Percentiles rank a stretch among this genome's conserved stretches.
Conservation (phyloP, 2,113 vertebrate species). For the Corydoras sp. region DNA sequence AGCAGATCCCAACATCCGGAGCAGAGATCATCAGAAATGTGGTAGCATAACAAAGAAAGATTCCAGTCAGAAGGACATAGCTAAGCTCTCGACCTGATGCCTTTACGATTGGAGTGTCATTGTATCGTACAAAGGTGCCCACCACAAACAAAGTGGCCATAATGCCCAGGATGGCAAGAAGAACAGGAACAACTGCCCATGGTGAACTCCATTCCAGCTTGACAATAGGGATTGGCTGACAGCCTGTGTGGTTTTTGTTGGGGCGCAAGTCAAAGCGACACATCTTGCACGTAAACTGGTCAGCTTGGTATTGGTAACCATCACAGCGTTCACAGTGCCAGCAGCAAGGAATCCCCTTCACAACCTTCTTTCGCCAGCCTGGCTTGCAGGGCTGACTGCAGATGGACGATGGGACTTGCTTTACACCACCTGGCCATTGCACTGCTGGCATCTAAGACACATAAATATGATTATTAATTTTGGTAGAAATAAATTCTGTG, state of each 20-base stretch:
- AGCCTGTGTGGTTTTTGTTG: slow-evolving; percentile 66
- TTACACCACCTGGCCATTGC: slow-evolving; percentile 64
- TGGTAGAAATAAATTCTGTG: too few species aligned
- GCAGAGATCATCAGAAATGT: slow-evolving; percentile 71
- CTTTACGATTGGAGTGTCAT: slow-evolving; percentile 70
- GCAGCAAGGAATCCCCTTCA: slow-evolving; percentile 70
- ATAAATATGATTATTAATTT: background rate
- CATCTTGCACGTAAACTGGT: slow-evolving; percentile 69
- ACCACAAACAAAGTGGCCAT: slow-evolving; percentile 69
- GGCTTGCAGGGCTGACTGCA: slow-evolving; percentile 65
- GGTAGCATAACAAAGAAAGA: slow-evolving; percentile 70
- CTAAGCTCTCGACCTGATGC: slow-evolving; percentile 69
- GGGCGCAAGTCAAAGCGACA: slow-evolving; percentile 66
- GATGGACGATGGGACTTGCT: slow-evolving; percentile 64
- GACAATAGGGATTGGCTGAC: slow-evolving; percentile 64
- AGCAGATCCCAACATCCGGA: slow-evolving; percentile 66
- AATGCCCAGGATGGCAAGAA: slow-evolving; percentile 65
- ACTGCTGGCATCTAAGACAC: slow-evolving; percentile 57
- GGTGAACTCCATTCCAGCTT: slow-evolving; percentile 73
- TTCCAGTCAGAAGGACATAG: slow-evolving; percentile 68
- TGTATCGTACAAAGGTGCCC: slow-evolving; percentile 67
- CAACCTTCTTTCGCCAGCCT: slow-evolving; percentile 68
- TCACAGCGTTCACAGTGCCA: slow-evolving; percentile 72
- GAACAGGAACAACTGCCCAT: slow-evolving; percentile 68
- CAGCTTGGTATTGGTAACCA: slow-evolving; percentile 70